Percentiles rank a stretch among this genome's conserved stretches.
Evolutionary conservation across 2,888 invertebrate species (phyloP).

Genomic region (Mythimna lalbum): DNA sequence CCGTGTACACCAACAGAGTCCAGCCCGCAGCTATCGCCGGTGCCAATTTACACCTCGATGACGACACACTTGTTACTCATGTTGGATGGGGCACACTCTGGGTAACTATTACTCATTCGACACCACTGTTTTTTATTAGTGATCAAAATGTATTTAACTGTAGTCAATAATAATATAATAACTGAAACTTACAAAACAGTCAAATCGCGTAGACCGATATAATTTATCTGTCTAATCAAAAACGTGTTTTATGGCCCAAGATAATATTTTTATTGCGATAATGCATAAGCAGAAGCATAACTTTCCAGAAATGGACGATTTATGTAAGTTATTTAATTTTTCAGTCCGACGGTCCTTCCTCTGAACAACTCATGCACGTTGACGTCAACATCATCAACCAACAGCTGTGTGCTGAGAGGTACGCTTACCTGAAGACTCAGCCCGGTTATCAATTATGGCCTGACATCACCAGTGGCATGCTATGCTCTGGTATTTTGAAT

Average conservation of each 20-base stretch:
- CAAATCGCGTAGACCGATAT: too few species aligned
- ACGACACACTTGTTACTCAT: conserved; percentile 35
- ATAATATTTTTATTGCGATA: neutral
- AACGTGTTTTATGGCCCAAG: neutral
- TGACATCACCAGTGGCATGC: conserved; percentile 65
- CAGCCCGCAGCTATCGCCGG: conserved; percentile 65
- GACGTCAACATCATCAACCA: conserved; percentile 71
- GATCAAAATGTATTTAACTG: neutral
- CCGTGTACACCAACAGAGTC: conserved; percentile 58
- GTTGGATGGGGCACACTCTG: conserved; percentile 73
- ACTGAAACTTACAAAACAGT: neutral
- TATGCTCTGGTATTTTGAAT: conserved; percentile 74
- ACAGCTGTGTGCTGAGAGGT: conserved; percentile 69
- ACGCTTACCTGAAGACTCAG: conserved; percentile 62
- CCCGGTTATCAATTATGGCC: conserved; percentile 61
- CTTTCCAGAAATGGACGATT: conserved; percentile 8
- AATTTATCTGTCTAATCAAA: neutral
- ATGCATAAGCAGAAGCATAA: neutral
- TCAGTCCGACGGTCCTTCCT: conserved; percentile 18
- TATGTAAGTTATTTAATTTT: neutral
- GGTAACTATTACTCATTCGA: conserved; percentile 58
- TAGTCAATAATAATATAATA: neutral
- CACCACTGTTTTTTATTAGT: neutral
- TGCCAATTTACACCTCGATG: conserved; percentile 22
- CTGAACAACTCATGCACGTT: conserved; percentile 58